Percentiles rank a stretch among this genome's conserved stretches.
These are phyloP conservation scores for Malurus elegans DNA, from an alignment of 2,113 vertebrate species.

Conservation along the genomic window DNA sequence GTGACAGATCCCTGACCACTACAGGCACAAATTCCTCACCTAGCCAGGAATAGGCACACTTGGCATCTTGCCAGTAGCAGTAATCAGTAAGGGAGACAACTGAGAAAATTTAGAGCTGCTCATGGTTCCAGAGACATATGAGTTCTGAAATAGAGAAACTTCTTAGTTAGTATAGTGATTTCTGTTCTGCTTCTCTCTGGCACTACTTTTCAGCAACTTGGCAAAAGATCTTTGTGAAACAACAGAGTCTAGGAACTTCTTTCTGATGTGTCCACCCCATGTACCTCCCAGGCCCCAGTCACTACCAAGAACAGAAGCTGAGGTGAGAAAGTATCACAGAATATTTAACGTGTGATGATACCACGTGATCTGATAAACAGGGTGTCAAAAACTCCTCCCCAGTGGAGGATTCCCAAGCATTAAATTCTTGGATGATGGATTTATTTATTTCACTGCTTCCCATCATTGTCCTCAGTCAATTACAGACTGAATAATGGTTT, in stretches of 20 bases:
- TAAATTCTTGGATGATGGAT: background rate
- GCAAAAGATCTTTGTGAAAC: background rate
- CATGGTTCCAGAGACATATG: background rate
- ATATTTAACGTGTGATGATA: background rate
- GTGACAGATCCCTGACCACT: background rate
- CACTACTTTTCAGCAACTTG: background rate
- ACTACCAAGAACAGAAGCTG: background rate
- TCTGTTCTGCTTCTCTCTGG: background rate
- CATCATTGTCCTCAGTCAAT: background rate
- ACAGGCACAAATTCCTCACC: background rate
- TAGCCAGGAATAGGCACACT: background rate
- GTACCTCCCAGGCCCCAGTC: background rate
- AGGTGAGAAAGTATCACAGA: background rate
- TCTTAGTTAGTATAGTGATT: background rate
- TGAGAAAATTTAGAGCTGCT: background rate
- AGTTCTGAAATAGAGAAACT: background rate
- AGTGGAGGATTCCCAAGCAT: background rate
- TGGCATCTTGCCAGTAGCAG: background rate
- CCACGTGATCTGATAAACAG: background rate
- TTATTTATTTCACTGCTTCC: background rate
- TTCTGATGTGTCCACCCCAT: rapidly evolving
- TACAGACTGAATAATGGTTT: background rate
- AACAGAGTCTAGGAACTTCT: background rate
- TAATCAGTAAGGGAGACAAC: background rate
- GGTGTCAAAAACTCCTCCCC: background rate